Evolutionary conservation across 2,888 invertebrate species (phyloP), one percentile per base, ranked within the genome.

Genomic region (Orthonevra nobilis): DNA sequence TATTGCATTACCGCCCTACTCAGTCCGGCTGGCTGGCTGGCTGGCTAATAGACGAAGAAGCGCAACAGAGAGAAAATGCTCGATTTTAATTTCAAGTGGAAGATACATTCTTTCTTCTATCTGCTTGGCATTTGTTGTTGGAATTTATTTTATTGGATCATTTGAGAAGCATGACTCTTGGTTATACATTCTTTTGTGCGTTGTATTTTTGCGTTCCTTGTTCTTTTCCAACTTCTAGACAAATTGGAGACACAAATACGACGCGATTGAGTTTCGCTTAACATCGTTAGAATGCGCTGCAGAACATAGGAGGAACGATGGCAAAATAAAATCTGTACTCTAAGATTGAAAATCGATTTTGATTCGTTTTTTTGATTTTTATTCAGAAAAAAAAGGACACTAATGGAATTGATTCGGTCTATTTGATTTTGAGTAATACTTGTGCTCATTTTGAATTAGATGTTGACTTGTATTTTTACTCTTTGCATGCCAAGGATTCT

Each of bases 181-280:
- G 60, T 66, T 66, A 61, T 34, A 36, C 17, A 38, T 60, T 40
- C 38, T 19, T 60, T 60, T 44, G 20, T 46, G n/a, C 26, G 40
- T 12, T 56, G 30, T 50, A 36, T 30, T 46, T n/a, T 4, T 36
- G 3, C 14, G 26, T 54, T 7, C 38, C 38, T 48, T 52, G 23
- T 28, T 14, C 26, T 15, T 63, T 14, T 17, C 36, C 23, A 52
- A 50, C 15, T 58, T 61, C 48, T 66, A 79, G 79, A 79, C 79
- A 79, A 79, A 79, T 79, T 79, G 79, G 79, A 79, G 79, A 79
- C 68, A 66, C 79, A 68, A 79, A 73, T 73, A 68, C 66, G 42
- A 66, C 61, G 61, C 73, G 73, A 79, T 79, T 73, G 68, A 73
- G 56, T 79, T 79, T 68, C 10, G 30, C 30, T 61, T 79, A 79